Conservation (phyloP, 2,113 vertebrate species). For the Naja naja region DNA sequence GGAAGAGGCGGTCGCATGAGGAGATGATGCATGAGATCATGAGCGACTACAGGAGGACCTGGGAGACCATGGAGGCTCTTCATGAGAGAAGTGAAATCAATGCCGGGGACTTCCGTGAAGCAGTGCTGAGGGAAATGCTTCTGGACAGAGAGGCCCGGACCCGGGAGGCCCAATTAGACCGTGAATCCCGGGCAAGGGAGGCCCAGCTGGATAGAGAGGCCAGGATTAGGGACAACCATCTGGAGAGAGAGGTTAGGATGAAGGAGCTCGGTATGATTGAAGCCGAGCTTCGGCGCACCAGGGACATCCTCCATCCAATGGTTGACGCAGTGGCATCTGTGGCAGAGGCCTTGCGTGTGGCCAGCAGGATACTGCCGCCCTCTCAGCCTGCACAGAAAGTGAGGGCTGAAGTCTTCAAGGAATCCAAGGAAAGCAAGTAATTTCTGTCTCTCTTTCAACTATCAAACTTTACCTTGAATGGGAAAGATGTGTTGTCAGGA, state of each 20-base stretch:
- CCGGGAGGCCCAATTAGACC: constrained; percentile 14
- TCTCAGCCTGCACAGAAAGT: neutral
- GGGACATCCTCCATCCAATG: constrained; percentile 27
- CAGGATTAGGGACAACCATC: neutral
- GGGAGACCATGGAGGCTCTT: constrained; percentile 32
- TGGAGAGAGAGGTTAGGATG: constrained; percentile 24
- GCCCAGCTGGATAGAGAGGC: constrained; percentile 22
- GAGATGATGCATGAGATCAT: constrained; percentile 35
- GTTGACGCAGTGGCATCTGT: constrained; percentile 8
- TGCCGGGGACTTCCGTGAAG: constrained; percentile 20
- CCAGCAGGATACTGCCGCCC: neutral
- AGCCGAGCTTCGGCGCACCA: constrained; percentile 14
- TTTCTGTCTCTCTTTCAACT: neutral
- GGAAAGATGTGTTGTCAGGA: neutral
- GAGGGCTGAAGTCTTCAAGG: neutral
- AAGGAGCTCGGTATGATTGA: constrained; percentile 28
- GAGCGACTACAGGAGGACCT: constrained; percentile 21
- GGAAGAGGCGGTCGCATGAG: constrained; percentile 22
- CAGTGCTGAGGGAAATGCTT: constrained; percentile 28
- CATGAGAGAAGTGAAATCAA: constrained; percentile 20
- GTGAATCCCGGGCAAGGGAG: constrained; percentile 17
- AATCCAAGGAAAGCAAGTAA: neutral
- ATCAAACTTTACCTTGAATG: neutral
- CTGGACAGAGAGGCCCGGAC: constrained; percentile 24
- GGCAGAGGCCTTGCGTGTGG: neutral